Conservation (phyloP, 2,888 invertebrate species). For the Agonopterix subpropinquella region DNA sequence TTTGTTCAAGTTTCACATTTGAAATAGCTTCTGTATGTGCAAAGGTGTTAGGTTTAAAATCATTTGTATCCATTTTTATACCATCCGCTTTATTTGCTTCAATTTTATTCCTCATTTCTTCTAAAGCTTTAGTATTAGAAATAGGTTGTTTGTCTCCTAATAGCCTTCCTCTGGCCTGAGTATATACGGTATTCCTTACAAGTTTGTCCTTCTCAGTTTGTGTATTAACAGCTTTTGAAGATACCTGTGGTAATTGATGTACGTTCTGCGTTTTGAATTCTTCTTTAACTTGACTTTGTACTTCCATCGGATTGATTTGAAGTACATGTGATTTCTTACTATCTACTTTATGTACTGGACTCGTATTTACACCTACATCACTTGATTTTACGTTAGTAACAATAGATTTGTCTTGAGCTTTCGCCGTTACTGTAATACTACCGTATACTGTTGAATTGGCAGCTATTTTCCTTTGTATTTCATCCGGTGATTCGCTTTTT, state of each 20-base stretch:
- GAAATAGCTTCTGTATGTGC: too few relatives aligned
- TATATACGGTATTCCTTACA: conserved; percentile 58
- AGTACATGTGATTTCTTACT: conserved; percentile 15
- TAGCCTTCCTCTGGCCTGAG: conserved; percentile 56
- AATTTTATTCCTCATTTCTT: neutral
- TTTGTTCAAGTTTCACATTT: too few relatives aligned
- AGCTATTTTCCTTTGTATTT: conserved; percentile 34
- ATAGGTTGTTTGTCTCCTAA: conserved; percentile 33
- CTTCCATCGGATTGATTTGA: conserved; percentile 18
- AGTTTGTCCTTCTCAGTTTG: conserved; percentile 42
- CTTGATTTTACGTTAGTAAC: conserved; percentile 6
- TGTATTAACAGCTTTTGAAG: neutral
- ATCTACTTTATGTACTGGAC: conserved; percentile 21
- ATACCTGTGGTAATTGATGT: neutral
- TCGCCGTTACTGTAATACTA: conserved; percentile 11
- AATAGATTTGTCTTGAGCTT: conserved; percentile 13
- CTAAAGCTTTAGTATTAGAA: neutral
- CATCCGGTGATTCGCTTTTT: conserved; percentile 60
- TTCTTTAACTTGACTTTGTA: conserved; percentile 12
- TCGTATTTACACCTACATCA: conserved; percentile 18
- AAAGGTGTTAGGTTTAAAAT: too few relatives aligned
- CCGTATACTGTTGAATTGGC: conserved; percentile 16
- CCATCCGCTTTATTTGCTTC: neutral
- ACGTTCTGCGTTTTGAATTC: conserved; percentile 12
- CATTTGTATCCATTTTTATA: too few relatives aligned